These are phyloP conservation scores for Stomatorhinus walkeri DNA, from an alignment of 2,797 vertebrate genomes.

Conservation along the genomic window DNA sequence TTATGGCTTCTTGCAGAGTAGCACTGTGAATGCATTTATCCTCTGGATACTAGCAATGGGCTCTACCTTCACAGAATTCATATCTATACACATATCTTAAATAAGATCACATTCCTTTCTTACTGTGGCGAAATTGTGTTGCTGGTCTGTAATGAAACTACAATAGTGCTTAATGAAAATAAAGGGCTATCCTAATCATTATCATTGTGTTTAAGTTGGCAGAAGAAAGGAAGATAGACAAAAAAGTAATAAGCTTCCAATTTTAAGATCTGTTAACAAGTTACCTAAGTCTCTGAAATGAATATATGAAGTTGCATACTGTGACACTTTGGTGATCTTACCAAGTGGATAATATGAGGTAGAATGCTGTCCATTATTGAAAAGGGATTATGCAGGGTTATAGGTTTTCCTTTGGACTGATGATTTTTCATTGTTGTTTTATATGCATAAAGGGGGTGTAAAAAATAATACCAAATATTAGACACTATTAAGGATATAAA, in stretches of 20 bases:
- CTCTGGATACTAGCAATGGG: neutral
- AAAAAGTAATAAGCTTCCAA: neutral
- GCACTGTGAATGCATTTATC: neutral
- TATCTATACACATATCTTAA: neutral
- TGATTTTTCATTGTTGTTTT: neutral
- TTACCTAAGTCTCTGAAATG: neutral
- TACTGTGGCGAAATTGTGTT: neutral
- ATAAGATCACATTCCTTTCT: neutral
- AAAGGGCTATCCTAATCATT: neutral
- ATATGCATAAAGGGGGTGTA: neutral
- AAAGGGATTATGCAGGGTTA: neutral
- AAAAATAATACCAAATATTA: neutral
- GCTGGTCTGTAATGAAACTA: neutral
- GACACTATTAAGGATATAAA: neutral
- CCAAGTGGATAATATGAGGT: neutral
- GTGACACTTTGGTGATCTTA: neutral
- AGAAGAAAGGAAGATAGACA: neutral
- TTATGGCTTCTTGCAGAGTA: neutral
- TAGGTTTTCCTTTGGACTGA: neutral
- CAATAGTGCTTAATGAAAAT: neutral
- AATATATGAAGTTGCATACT: neutral
- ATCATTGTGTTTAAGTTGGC: neutral
- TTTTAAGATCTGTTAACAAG: neutral
- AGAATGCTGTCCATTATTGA: neutral
- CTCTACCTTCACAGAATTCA: neutral